Base-by-base conservation (phyloP, 2,797 vertebrate species). In the Notamacropus eugenii region DNA sequence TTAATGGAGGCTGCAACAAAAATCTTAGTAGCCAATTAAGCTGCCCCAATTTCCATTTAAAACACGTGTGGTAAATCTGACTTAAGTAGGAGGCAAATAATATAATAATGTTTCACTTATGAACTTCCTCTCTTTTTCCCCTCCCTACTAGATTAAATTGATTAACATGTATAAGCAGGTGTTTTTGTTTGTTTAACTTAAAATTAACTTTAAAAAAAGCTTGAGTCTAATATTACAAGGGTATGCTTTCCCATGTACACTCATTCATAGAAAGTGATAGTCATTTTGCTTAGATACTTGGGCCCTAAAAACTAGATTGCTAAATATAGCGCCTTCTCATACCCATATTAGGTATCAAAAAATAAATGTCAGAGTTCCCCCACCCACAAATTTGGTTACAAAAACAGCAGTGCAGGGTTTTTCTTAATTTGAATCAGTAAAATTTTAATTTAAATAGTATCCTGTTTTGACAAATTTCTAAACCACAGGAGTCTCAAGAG, bases 381-480 rank as follows among this genome's bases (percentile, higher is more conserved):
- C 99, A 96, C 98, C 97, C 97, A 98, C 98, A 92, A 62, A 97
- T 97, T 98, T 97, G 97, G 96, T 96, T 98, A 99, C 99, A 98
- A 98, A 98, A 98, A 97, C 98, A 98, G 98, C 98, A 98, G 91
- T 96, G 97, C 94, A 98, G 98, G 95, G 96, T 98, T 98, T 55
- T 97, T 96, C 98, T 98, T 97, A 98, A 97, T 98, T 98, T 98
- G 98, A 98, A 98, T 98, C 34, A 98, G 10, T 97, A 98, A 95
- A 98, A 96, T 98, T 98, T 98, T 93, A 97, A 98, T 98, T 98
- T 98, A 98, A 99, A 99, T 98, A 98, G 98, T 98, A 98, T 99
- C 99, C 99, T 99, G 99, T 99, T 99, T 99, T 99, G 99, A 99
- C 99, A 98, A 99, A 99, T 98, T 98, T 98, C 98, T 98, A 99